A percentile compares a stretch with the other conserved stretches of the same genome.
These are phyloP conservation scores for Erethizon dorsatum DNA, from an alignment of 2,797 vertebrate species.

Conservation along the genomic window DNA sequence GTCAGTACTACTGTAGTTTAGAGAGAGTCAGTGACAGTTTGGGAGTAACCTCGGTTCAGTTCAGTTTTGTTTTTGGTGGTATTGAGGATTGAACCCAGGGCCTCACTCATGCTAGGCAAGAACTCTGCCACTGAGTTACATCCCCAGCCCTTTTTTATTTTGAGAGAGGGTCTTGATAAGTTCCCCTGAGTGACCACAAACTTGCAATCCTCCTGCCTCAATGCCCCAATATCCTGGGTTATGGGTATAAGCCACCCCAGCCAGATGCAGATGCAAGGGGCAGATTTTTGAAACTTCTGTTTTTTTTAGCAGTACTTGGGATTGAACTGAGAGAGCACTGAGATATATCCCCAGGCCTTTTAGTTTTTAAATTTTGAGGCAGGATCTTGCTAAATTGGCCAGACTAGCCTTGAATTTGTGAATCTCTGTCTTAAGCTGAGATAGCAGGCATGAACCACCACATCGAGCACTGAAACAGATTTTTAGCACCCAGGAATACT, in stretches of 20 bases:
- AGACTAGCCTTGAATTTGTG: neutral
- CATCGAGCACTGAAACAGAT: neutral
- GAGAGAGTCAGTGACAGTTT: conserved; percentile 1
- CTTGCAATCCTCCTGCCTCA: neutral
- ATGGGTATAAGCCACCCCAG: neutral
- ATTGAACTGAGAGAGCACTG: neutral
- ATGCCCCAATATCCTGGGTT: too few species aligned
- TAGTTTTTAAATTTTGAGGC: neutral
- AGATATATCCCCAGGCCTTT: neutral
- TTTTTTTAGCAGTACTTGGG: neutral
- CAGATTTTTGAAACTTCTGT: neutral
- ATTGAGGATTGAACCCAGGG: neutral
- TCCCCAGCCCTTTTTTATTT: neutral
- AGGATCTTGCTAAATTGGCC: neutral
- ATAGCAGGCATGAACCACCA: neutral
- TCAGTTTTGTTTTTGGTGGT: neutral
- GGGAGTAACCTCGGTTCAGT: neutral
- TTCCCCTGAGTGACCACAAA: neutral
- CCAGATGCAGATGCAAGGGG: neutral
- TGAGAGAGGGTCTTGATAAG: neutral
- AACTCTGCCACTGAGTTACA: neutral
- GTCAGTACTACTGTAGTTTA: neutral
- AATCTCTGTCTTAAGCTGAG: neutral
- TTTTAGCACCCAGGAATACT: conserved; percentile 16
- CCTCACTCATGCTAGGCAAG: neutral